Percentiles rank a stretch among this genome's conserved stretches.
phyloP scores from a whole-genome alignment of 2,888 invertebrate species.

The Brachynemurus nebulosus region DNA sequence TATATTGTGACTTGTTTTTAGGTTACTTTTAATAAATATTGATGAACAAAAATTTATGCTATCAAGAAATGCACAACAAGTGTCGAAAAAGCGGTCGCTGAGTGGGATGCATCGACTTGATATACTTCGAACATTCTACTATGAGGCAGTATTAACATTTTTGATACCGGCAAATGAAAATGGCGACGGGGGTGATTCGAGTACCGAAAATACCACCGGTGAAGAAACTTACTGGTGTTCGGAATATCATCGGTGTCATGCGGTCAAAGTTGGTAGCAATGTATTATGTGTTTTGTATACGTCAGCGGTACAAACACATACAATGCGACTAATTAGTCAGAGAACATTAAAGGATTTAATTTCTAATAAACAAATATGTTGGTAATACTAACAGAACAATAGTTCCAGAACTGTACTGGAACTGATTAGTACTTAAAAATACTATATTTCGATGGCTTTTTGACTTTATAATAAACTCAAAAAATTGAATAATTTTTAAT shows the following conservation, averaged over 20 bases:
- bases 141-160: constrained; percentile 46
- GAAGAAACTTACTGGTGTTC: constrained; percentile 69
- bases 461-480: no score
- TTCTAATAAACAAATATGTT: constrained; percentile 53
- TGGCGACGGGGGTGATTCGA: constrained; percentile 10
- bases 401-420: no score
- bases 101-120: constrained; percentile 55
- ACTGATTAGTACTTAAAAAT: no score
- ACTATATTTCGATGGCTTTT: no score
- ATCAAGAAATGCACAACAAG: constrained; percentile 48
- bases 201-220: constrained; percentile 13
- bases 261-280: constrained; percentile 47
- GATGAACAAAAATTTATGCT: constrained; percentile 53
- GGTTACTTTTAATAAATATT: constrained; percentile 52
- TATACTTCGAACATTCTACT: constrained; percentile 59
- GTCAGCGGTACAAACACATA: constrained; percentile 57
- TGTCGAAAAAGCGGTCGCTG: constrained; percentile 40
- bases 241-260: constrained; percentile 77
- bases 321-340: constrained; percentile 56
- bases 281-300: constrained; percentile 61
- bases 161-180: constrained; percentile 21
- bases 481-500: no score
- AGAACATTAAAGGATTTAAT: constrained; percentile 47
- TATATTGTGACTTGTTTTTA: constrained; percentile 26
- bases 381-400: constrained; percentile 45